These are phyloP conservation scores for Megaceryle maxima DNA, from an alignment of 2,113 vertebrate species.

Conservation along the genomic window DNA sequence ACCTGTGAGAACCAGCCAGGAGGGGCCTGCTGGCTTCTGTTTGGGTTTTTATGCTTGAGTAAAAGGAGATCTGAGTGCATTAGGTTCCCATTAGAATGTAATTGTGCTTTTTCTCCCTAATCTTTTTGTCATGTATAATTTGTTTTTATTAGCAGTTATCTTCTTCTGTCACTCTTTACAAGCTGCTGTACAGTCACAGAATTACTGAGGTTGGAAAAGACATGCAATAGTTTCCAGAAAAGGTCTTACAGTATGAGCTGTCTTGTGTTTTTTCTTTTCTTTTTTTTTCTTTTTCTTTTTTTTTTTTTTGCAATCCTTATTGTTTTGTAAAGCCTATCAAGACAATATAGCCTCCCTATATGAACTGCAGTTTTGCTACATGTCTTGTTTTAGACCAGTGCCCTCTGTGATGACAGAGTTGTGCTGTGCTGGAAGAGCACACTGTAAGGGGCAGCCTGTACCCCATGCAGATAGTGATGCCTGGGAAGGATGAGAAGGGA, in stretches of 20 bases:
- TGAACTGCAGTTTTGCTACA: neutral
- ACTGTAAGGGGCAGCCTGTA: neutral
- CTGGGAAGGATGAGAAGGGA: neutral
- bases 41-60: slow-evolving; percentile 57
- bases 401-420: neutral
- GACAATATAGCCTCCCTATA: neutral
- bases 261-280: neutral
- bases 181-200: neutral
- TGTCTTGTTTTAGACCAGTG: neutral
- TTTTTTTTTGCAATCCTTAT: neutral
- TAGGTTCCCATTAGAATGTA: slow-evolving; percentile 35
- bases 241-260: neutral
- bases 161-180: neutral
- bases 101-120: neutral
- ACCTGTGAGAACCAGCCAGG: slow-evolving; percentile 42
- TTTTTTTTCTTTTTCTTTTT: neutral
- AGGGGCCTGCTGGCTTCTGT: slow-evolving; percentile 29
- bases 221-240: neutral
- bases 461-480: neutral
- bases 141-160: slow-evolving; percentile 1
- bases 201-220: no score
- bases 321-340: neutral
- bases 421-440: neutral
- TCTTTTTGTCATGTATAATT: slow-evolving; percentile 49
- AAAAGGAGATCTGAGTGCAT: slow-evolving; percentile 3